These are phyloP conservation scores for Didymodactylos carnosus DNA, from an alignment of 2,888 invertebrate species.

Conservation along the genomic window DNA sequence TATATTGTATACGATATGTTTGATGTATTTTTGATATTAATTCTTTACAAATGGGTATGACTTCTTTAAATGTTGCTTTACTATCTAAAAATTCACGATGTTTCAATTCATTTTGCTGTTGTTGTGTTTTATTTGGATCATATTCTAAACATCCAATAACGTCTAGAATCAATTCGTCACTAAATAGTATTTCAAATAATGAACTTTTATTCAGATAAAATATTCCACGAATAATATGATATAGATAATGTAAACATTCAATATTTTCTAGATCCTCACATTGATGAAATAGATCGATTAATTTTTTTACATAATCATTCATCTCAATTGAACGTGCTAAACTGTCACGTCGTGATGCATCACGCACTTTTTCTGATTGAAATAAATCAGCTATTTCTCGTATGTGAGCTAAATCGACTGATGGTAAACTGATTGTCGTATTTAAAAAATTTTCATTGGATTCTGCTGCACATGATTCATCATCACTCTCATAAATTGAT, in stretches of 20 bases:
- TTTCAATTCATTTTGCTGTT: not conserved
- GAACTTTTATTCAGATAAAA: constrained; percentile 92
- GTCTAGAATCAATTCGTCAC: constrained; percentile 43
- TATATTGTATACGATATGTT: constrained; percentile 96
- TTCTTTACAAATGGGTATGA: constrained; percentile 75
- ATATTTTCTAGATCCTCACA: constrained; percentile 76
- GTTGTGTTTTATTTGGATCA: constrained; percentile 51
- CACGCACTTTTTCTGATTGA: constrained; percentile 12
- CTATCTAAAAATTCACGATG: constrained; percentile 87
- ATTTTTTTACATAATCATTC: constrained; percentile 1
- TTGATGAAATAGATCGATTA: constrained; percentile 9
- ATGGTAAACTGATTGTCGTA: constrained; percentile 77
- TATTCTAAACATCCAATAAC: constrained; percentile 95
- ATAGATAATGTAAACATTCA: constrained; percentile 66
- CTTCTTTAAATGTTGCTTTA: constrained; percentile 49
- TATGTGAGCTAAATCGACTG: constrained; percentile 73
- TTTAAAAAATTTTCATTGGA: constrained; percentile 71
- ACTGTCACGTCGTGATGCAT: constrained; percentile 3
- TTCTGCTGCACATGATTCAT: constrained; percentile 55
- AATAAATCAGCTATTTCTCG: constrained; percentile 70
- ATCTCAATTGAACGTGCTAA: constrained; percentile 2
- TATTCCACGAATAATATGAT: constrained; percentile 93
- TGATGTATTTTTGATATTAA: constrained; percentile 94
- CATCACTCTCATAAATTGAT: constrained; percentile 37
- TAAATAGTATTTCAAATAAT: constrained; percentile 89